phyloP scores from a whole-genome alignment of 2,888 invertebrate species.

The Rhagonycha lutea region DNA sequence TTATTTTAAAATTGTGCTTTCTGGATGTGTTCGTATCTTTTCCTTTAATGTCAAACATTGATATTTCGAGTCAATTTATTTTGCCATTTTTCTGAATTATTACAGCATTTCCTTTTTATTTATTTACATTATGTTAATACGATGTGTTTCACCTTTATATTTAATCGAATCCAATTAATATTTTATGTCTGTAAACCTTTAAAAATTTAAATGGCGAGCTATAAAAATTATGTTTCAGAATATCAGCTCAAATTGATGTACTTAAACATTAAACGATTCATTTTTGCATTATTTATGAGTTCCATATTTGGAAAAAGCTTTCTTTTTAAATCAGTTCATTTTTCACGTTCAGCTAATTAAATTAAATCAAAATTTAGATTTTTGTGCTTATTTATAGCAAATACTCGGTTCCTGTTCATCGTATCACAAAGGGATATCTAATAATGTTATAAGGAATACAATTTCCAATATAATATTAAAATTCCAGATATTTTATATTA shows the following conservation, averaged over 20 bases:
- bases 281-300: not conserved
- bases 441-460: no score
- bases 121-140: slow-evolving; percentile 7
- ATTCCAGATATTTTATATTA: no score
- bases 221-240: not conserved
- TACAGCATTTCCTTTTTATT: slow-evolving; percentile 1
- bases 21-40: slow-evolving; percentile 2
- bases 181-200: not conserved
- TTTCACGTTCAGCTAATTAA: no score
- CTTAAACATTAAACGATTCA: not conserved
- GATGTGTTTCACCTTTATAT: not conserved
- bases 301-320: not conserved
- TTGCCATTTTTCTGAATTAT: slow-evolving; percentile 16
- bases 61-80: slow-evolving; percentile 25
- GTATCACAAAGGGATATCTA: no score
- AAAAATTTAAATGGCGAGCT: not conserved
- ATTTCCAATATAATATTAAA: no score
- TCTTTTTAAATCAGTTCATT: not conserved
- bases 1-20: slow-evolving; percentile 7
- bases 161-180: not conserved
- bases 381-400: not conserved
- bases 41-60: slow-evolving; percentile 20
- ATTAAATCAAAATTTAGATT: not conserved
- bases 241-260: not conserved
- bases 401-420: no score